Conservation (phyloP, 1,140 invertebrate genomes). For the Popillia japonica region DNA sequence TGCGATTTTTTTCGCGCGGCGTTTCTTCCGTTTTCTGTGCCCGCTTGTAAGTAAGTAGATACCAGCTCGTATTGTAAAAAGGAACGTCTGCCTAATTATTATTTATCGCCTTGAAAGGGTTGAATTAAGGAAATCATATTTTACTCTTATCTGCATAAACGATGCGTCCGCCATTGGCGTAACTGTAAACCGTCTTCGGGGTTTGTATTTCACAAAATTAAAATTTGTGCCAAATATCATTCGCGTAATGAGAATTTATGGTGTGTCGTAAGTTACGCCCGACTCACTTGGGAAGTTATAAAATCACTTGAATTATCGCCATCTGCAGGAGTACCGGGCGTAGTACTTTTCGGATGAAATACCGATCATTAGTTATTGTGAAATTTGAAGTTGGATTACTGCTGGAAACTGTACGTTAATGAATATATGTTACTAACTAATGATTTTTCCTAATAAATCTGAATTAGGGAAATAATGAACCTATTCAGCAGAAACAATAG, state of each 20-base stretch:
- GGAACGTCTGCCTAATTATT: background rate
- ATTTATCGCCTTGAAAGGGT: background rate
- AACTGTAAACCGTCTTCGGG: background rate
- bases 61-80: background rate
- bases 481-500: too few species aligned
- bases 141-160: background rate
- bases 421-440: too few species aligned
- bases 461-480: too few species aligned
- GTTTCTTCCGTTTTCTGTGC: background rate
- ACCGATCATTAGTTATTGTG: too few species aligned
- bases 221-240: conserved; percentile 19
- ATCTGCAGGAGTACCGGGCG: too few species aligned
- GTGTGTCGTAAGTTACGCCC: background rate
- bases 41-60: background rate
- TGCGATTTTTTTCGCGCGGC: background rate
- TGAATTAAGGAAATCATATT: conserved; percentile 32
- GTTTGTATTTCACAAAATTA: conserved; percentile 3
- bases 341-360: too few species aligned
- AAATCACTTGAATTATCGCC: conserved; percentile 11
- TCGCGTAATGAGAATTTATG: background rate
- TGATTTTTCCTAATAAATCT: too few species aligned
- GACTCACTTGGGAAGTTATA: conserved; percentile 14
- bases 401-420: too few species aligned
- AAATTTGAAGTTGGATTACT: too few species aligned
- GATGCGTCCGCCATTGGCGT: background rate